Evolutionary conservation across 30 jellyfish, hydroid and myxozoan genomes (phyloP), one percentile per base, ranked within the genome.

Genomic region (Euphysa ruthae): DNA sequence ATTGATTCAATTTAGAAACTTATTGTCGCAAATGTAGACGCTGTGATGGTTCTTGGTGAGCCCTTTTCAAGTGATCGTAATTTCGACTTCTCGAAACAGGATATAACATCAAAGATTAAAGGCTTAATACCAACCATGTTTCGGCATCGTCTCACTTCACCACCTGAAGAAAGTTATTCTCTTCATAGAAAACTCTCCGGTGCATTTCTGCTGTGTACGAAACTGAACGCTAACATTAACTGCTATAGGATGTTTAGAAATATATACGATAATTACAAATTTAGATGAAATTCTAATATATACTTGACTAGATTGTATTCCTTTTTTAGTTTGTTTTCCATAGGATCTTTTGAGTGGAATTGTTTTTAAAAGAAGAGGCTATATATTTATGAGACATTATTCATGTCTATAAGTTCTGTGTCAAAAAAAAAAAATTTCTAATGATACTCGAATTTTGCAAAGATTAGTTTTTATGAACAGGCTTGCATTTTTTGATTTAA

Each of bases 171-270:
- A 55, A 82, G 86, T 16, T 91, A 91, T 35, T 91, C 99, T 22
- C 84, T 91, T 19, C 99, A 91, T 70, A 79, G 99, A 3, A 91
- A 91, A 63, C 68, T 91, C 66, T 91, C 99, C 0, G 99, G 99
- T 13, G 95, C 95, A 1, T 91, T 91, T 49, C 66, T 91, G 54
- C 68, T 91, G 25, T 91, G 95, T 43, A 58, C 95, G 18, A 82
- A 84, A 63, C 81, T 91, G 61, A 82, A 85, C 29, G 94, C 99
- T 13, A 73, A 91, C 29, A 79, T 91, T 3, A 69, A 77, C 55
- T 91, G 99, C 54, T 61, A 74, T 14, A 63, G 30, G 25, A 63
- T 91, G 70, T 91, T 91, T 78, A 79, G 71, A 34, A 85, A 89
- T 10, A 70, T 62, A 0, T 89, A 87, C 84, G 60, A 46, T 5